phyloP scores from a whole-genome alignment of 2,888 invertebrate genomes.

The Nomada flava region DNA sequence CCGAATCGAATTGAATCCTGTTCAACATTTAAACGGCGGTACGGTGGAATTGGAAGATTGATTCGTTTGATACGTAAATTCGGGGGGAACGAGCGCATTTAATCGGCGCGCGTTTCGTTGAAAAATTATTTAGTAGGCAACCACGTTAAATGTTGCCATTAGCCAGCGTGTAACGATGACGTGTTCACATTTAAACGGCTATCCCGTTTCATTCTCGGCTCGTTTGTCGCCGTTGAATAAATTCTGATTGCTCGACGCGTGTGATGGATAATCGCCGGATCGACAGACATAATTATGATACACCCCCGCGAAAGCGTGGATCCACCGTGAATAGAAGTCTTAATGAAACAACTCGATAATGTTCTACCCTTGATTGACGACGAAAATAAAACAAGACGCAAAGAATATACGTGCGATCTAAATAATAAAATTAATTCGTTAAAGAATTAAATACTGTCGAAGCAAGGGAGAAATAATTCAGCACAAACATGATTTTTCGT shows the following conservation, averaged over 20 bases:
- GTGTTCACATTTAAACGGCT: slow-evolving; percentile 6
- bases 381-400: not conserved
- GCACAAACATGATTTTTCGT: not conserved
- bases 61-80: not conserved
- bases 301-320: not conserved
- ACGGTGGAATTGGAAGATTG: not conserved
- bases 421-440: too few relatives aligned
- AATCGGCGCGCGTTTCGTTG: slow-evolving; percentile 9
- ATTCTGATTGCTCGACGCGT: slow-evolving; percentile 7
- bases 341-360: not conserved
- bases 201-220: slow-evolving; percentile 6
- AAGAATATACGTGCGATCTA: too few relatives aligned
- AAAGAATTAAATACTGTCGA: too few relatives aligned
- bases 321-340: not conserved
- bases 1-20: not conserved
- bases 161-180: not conserved
- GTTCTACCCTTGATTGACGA: not conserved
- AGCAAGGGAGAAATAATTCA: not conserved
- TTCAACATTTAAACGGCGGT: not conserved
- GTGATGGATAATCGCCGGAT: not conserved
- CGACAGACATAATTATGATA: slow-evolving; percentile 8
- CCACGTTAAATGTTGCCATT: slow-evolving; percentile 5
- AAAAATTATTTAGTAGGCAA: slow-evolving; percentile 22
- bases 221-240: slow-evolving; percentile 16
- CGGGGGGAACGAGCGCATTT: not conserved